Conservation (phyloP, 2,888 invertebrate genomes). For the Zelleria hepariella region DNA sequence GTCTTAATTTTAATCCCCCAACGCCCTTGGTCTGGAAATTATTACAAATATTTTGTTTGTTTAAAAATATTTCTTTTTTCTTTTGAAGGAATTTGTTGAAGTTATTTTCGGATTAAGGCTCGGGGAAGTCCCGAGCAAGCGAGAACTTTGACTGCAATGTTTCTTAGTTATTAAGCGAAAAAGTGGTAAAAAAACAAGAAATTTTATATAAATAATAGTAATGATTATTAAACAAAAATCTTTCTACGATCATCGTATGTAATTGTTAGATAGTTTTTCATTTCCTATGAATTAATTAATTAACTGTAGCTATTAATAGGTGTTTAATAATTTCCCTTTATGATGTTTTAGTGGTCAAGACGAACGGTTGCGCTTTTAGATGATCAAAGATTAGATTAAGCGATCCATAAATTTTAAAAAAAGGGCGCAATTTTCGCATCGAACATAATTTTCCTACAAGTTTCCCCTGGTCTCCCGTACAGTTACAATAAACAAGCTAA, state of each 20-base stretch:
- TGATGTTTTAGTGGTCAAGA: no score
- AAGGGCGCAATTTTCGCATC: no score
- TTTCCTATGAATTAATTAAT: conserved; percentile 45
- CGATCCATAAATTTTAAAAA: no score
- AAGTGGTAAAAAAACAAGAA: conserved; percentile 2
- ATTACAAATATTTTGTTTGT: not conserved
- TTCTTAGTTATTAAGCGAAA: not conserved
- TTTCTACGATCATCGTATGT: conserved; percentile 45
- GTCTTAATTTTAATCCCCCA: not conserved
- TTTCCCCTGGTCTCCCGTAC: no score
- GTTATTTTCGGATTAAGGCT: not conserved
- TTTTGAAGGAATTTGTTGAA: not conserved
- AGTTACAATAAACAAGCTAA: no score
- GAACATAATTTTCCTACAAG: no score
- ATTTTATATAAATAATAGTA: conserved; percentile 18
- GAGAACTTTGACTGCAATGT: conserved; percentile 5
- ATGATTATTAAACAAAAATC: conserved; percentile 25
- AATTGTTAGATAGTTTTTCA: conserved; percentile 48
- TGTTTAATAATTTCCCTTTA: conserved; percentile 53
- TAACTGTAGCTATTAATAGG: conserved; percentile 62
- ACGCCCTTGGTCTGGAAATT: not conserved
- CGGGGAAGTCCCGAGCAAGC: not conserved
- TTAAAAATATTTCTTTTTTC: not conserved
- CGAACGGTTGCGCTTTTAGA: no score
- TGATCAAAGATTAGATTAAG: no score